These are phyloP conservation scores for Andricus quercusramuli DNA, from an alignment of 2,888 invertebrate genomes.

Conservation along the genomic window DNA sequence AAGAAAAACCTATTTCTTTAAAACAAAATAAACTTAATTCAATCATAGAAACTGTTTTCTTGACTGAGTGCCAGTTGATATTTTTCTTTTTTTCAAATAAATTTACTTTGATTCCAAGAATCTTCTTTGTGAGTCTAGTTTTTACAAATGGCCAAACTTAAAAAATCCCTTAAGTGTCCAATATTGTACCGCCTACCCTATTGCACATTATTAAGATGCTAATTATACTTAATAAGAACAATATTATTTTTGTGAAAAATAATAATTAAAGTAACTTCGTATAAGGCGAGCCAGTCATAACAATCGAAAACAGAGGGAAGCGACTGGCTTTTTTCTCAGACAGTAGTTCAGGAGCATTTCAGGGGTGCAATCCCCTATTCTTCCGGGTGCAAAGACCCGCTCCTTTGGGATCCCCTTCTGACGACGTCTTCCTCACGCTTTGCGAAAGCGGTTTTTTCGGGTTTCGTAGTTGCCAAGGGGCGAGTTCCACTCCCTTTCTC, in stretches of 20 bases:
- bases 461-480: conserved; percentile 44
- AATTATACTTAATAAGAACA: not conserved
- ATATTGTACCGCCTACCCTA: too few species aligned
- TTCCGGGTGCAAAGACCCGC: conserved; percentile 13
- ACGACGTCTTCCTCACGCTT: conserved; percentile 20
- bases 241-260: not conserved
- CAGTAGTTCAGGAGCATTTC: not conserved
- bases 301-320: not conserved
- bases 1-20: too few species aligned
- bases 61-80: too few species aligned
- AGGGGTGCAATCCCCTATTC: not conserved
- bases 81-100: too few species aligned
- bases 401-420: not conserved
- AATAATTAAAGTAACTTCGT: not conserved
- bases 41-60: too few species aligned
- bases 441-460: conserved; percentile 42
- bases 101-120: too few species aligned
- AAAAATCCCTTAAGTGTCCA: too few species aligned
- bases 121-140: too few species aligned
- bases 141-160: too few species aligned
- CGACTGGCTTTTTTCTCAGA: not conserved
- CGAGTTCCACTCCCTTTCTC: conserved; percentile 47
- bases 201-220: too few species aligned
- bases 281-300: not conserved
- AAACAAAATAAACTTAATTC: too few species aligned